phyloP scores from a whole-genome alignment of 2,113 vertebrate species.

The Sterna hirundo region DNA sequence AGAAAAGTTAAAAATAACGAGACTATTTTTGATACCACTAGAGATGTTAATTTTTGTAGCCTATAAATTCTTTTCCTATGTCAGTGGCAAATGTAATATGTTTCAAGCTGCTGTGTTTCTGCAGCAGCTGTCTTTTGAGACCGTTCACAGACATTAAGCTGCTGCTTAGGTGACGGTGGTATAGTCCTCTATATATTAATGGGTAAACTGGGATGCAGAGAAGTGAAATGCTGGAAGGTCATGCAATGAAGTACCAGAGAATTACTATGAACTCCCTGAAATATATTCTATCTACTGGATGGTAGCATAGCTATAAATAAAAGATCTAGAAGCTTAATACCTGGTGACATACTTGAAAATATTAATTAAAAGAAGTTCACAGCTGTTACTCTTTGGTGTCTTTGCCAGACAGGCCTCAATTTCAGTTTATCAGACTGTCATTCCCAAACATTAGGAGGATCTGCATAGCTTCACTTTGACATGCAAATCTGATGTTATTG shows the following conservation, averaged over 20 bases:
- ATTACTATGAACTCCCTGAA: not conserved
- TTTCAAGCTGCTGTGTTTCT: not conserved
- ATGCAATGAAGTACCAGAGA: not conserved
- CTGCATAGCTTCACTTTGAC: not conserved
- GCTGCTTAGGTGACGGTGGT: not conserved
- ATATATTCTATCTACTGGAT: not conserved
- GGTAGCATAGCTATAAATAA: not conserved
- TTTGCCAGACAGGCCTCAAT: not conserved
- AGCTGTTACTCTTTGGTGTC: not conserved
- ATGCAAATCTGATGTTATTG: not conserved
- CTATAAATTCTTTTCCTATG: not conserved
- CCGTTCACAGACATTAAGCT: not conserved
- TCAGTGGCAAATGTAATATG: not conserved
- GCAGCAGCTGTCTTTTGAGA: not conserved
- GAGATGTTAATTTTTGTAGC: not conserved
- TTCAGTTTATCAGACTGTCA: not conserved
- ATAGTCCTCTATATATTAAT: not conserved
- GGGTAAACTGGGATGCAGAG: not conserved
- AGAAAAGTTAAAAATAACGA: not conserved
- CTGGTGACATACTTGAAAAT: not conserved
- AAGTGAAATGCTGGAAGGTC: not conserved
- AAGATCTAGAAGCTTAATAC: not conserved
- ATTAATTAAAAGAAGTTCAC: not conserved
- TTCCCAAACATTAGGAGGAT: not conserved
- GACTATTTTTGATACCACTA: not conserved